These are phyloP conservation scores for Drosophila tristis DNA, from an alignment of 1,140 invertebrate species.

Conservation along the genomic window DNA sequence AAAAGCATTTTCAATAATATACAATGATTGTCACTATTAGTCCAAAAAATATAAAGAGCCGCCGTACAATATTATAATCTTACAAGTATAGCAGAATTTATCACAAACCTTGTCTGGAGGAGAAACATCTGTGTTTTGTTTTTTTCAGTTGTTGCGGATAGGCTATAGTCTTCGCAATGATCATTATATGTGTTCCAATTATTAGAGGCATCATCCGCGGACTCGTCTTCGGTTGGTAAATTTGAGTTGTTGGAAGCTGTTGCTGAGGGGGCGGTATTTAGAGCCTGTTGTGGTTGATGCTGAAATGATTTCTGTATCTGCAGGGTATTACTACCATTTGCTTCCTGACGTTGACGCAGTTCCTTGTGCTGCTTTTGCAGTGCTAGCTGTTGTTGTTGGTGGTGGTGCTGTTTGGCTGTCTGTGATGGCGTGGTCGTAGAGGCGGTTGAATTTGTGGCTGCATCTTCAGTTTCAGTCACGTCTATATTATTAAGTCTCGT, in stretches of 20 bases:
- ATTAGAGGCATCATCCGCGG: constrained; percentile 63
- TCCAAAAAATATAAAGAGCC: too few relatives aligned
- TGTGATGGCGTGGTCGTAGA: constrained; percentile 57
- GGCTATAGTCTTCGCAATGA: constrained; percentile 54
- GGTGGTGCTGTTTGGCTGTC: constrained; percentile 46
- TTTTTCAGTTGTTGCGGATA: constrained; percentile 12
- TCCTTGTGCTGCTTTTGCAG: constrained; percentile 49
- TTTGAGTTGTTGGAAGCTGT: constrained; percentile 61
- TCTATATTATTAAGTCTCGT: constrained; percentile 31
- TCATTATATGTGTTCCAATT: constrained; percentile 65
- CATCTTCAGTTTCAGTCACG: constrained; percentile 65
- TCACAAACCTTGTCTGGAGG: constrained; percentile 39
- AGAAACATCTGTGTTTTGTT: constrained; percentile 39
- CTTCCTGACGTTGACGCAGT: constrained; percentile 47
- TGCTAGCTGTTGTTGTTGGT: constrained; percentile 26
- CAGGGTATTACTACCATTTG: constrained; percentile 54
- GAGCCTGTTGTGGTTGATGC: constrained; percentile 25
- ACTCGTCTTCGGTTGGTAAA: constrained; percentile 65
- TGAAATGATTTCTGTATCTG: constrained; percentile 40
- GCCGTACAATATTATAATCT: too few relatives aligned
- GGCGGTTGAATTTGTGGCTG: constrained; percentile 71
- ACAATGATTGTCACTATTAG: too few relatives aligned
- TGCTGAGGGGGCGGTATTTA: constrained; percentile 22
- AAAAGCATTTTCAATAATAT: too few relatives aligned
- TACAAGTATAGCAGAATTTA: background rate